These are phyloP conservation scores for Psittacula cyanocephala DNA, from an alignment of 2,113 vertebrate genomes.

Conservation along the genomic window DNA sequence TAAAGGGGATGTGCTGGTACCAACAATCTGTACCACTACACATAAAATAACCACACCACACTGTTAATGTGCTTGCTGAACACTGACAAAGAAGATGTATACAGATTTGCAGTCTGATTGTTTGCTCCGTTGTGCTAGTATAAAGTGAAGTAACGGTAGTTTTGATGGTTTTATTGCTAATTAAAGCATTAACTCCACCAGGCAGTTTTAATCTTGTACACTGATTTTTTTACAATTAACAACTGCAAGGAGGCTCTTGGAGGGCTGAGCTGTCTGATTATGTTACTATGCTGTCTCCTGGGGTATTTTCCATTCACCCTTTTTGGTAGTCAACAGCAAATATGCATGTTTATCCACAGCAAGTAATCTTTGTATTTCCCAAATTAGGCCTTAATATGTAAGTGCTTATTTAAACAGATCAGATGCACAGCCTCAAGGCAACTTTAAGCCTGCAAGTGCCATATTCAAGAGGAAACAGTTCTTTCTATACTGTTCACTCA, in stretches of 20 bases:
- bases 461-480: not conserved
- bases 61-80: not conserved
- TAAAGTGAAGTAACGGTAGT: not conserved
- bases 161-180: not conserved
- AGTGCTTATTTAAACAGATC: not conserved
- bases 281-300: not conserved
- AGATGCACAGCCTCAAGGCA: not conserved
- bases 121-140: not conserved
- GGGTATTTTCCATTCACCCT: not conserved
- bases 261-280: not conserved
- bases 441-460: not conserved
- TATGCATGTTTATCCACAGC: not conserved
- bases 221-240: not conserved
- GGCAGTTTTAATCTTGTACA: not conserved
- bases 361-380: not conserved
- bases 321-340: not conserved
- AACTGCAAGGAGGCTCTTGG: not conserved
- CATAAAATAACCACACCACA: not conserved
- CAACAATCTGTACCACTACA: not conserved
- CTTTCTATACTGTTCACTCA: not conserved
- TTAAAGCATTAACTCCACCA: not conserved
- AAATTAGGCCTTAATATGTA: not conserved
- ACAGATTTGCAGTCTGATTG: not conserved
- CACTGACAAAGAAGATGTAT: accelerated
- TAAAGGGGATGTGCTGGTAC: not conserved